Base-by-base conservation (phyloP, 2,888 invertebrate genomes). In the Thera obeliscata region DNA sequence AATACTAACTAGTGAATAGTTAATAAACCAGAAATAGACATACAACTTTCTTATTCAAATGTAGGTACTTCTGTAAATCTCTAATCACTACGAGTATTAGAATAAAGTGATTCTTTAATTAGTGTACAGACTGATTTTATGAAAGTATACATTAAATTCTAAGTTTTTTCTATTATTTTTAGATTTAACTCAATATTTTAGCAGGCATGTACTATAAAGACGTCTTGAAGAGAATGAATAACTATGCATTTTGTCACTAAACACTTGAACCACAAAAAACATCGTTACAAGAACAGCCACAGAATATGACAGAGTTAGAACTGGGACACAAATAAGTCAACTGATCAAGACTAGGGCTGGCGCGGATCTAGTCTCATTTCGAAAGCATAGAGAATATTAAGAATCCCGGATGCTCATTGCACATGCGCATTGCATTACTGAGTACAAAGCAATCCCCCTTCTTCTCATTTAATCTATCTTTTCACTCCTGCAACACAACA, bases 11-110 rank as follows among this genome's bases (percentile, higher is more conserved):
- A 22, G 52, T 64, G 52, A 59, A 62, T 66, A 57, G 61, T 69
- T 54, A 61, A 8, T 59, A 66, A 69, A 63, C 66, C 54, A 69
- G 63, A 64, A 62, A 60, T 56, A 63, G 33, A 63, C 50, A 60
- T 63, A 49, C 35, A 62, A 68, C 69, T 69, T 69, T 69, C 69
- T 62, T 56, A 69, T 69, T 69, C 35, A 62, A 65, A 65, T 62
- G 11, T 61, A 65, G 59, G 11, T 61, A 11, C 49, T 50, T 36
- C 41, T 41, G 41, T 59, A 50, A 56, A 63, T 60, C 43, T 56
- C 8, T 8, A 64, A 48, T 65, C 6, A 38, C 22, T 6, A 48
- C 43, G 57, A 57, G 22, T 9, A 64, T 35, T 52, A 12, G 43
- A 52, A 52, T 41, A 12, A 38, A 50, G 43, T 46, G 43, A 46